A percentile compares a stretch with the other conserved stretches of the same genome.
Conservation (phyloP, 2,888 invertebrate genomes). For the Aromia moschata region DNA sequence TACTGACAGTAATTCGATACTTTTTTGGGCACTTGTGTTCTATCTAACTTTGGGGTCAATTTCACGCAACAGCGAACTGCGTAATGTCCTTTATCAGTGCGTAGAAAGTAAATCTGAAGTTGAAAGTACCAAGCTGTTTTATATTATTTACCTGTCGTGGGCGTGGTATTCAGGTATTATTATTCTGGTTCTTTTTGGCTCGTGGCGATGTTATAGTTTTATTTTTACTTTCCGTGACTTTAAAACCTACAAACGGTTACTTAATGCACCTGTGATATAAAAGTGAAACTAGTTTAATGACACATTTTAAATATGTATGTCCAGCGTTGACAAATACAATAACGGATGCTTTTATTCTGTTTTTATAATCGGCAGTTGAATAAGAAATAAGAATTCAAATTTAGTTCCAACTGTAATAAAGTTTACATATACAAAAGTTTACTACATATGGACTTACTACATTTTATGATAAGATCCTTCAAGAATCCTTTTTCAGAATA, state of each 20-base stretch:
- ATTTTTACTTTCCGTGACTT: constrained; percentile 36
- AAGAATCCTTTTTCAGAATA: too few species aligned
- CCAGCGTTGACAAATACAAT: too few species aligned
- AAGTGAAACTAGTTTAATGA: constrained; percentile 10
- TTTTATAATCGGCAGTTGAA: background rate
- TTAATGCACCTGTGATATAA: constrained; percentile 17
- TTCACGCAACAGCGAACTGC: background rate
- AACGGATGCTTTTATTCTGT: background rate
- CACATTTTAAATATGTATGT: constrained; percentile 1
- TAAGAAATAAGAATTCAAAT: too few species aligned
- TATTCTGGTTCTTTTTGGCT: constrained; percentile 12
- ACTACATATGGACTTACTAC: too few species aligned
- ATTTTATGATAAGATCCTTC: too few species aligned
- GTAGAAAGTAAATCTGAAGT: constrained; percentile 21
- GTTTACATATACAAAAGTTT: too few species aligned
- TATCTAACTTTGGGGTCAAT: background rate
- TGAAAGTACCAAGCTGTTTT: constrained; percentile 14
- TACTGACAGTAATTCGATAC: background rate
- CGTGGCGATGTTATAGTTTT: constrained; percentile 29
- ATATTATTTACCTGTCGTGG: constrained; percentile 6
- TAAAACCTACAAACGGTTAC: constrained; percentile 32
- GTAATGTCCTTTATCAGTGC: background rate
- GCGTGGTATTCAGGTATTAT: constrained; percentile 6
- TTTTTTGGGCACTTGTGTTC: background rate
- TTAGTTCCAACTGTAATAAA: too few species aligned